Base-by-base conservation (phyloP, 2,888 invertebrate genomes). In the Eristalinus aeneus region DNA sequence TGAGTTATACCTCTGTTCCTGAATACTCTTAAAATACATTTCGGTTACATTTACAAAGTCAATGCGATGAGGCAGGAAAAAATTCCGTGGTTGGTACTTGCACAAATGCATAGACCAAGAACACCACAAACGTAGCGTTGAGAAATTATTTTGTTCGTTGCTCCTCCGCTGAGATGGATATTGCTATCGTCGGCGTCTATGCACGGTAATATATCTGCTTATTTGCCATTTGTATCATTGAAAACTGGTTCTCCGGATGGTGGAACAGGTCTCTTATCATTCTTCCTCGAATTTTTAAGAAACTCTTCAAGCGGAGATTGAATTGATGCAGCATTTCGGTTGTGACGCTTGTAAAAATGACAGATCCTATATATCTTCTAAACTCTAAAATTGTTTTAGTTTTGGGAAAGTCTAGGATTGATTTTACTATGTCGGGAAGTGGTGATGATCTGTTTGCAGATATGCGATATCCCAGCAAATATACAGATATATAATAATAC, bases 281-380 rank as follows among this genome's bases (percentile, higher is more conserved):
- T 75, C 34, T 67, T 75, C 32, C 65, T 75, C 36, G 73, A 46
- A 36, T 61, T 63, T 12, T 27, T 34, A 12, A 73, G 54, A 9
- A 69, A 27, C 11, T 73, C 63, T 20, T 73, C 39, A 6, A 36
- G 36, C 36, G 36, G 36, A 36, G 36, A 36, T 36, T 36, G 75
- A 20, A 58, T 34, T n/a, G 22, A 10, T n/a, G 67, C 65, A 11
- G 74, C 64, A 4, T 27, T 32, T 16, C 32, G 63, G 56, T 64
- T 65, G 75, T 75, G 75, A 16, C 65, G 53, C 16, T 31, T 63
- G 20, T 64, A 73, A 75, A 75, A 22, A 39, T 75, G 8, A 75
- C n/a, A 0, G 75, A 64, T 22, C 65, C 75, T 12, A 65, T 54
- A 36, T 64, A 75, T 65, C 65, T 65, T 32, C 75, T 75, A 27